Evolutionary conservation across 1,140 invertebrate genomes (phyloP).

Genomic region (Brachionus paranguensis): DNA sequence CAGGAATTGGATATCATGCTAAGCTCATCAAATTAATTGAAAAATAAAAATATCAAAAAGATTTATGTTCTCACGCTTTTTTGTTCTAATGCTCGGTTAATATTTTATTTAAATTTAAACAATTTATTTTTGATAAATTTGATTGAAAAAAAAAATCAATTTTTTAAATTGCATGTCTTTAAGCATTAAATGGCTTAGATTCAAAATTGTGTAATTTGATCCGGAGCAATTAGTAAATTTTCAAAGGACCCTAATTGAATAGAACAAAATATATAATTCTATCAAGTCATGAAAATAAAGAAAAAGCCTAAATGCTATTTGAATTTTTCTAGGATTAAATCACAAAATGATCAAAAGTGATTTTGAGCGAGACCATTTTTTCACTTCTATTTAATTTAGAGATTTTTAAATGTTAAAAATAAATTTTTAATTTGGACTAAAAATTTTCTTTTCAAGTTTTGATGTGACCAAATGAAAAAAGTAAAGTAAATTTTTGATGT

Average conservation of each 20-base stretch:
- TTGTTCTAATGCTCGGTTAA: not conserved
- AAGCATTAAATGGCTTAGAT: not conserved
- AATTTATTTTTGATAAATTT: not conserved
- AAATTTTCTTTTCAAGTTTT: too few relatives aligned
- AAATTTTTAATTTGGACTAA: too few relatives aligned
- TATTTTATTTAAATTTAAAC: not conserved
- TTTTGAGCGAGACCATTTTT: too few relatives aligned
- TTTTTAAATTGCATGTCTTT: not conserved
- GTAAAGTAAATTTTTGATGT: too few relatives aligned
- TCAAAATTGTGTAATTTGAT: not conserved
- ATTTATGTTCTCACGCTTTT: not conserved
- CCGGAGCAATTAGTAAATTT: not conserved
- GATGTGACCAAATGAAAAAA: too few relatives aligned
- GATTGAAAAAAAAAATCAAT: not conserved
- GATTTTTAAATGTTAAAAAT: too few relatives aligned
- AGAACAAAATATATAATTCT: too few relatives aligned
- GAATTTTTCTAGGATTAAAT: too few relatives aligned
- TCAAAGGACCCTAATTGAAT: not conserved
- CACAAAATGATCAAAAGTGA: too few relatives aligned
- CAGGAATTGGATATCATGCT: not conserved
- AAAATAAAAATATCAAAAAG: not conserved
- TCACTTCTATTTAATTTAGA: too few relatives aligned
- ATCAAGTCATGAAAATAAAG: too few relatives aligned
- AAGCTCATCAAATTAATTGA: not conserved
- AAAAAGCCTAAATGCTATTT: too few relatives aligned